These are phyloP conservation scores for Druceiella hillmani DNA, from an alignment of 2,888 invertebrate genomes.

Conservation along the genomic window DNA sequence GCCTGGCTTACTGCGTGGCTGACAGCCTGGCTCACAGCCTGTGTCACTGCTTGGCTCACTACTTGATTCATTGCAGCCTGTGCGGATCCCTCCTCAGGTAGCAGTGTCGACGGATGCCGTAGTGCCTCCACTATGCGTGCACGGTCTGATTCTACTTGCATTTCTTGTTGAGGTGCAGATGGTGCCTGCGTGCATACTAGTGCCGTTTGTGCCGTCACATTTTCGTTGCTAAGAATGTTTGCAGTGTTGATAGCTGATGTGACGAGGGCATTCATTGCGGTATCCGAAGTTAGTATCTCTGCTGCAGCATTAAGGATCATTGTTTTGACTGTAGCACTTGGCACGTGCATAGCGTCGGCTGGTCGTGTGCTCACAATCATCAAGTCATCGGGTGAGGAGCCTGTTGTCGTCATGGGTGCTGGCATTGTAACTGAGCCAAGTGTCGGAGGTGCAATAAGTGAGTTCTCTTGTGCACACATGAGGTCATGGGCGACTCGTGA, in stretches of 20 bases:
- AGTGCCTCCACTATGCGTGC: slow-evolving; percentile 29
- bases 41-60: slow-evolving; percentile 47
- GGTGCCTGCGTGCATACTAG: slow-evolving; percentile 31
- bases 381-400: slow-evolving; percentile 4
- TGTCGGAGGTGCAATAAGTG: slow-evolving; percentile 4
- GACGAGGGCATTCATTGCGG: slow-evolving; percentile 52
- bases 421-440: slow-evolving; percentile 6
- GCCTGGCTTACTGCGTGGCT: slow-evolving; percentile 37
- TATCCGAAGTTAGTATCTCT: slow-evolving; percentile 61
- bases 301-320: slow-evolving; percentile 71
- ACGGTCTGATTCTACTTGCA: slow-evolving; percentile 30
- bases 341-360: slow-evolving; percentile 47
- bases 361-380: slow-evolving; percentile 13
- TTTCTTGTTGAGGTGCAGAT: slow-evolving; percentile 33
- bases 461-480: slow-evolving; percentile 14
- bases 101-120: too few relatives aligned
- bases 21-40: slow-evolving; percentile 36
- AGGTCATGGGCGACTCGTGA: slow-evolving; percentile 15
- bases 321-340: slow-evolving; percentile 63
- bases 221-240: slow-evolving; percentile 41
- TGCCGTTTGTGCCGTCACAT: slow-evolving; percentile 28
- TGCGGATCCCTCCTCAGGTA: slow-evolving; percentile 32
- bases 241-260: slow-evolving; percentile 51
- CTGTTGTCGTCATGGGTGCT: slow-evolving; percentile 2
- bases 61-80: slow-evolving; percentile 47